These are phyloP conservation scores for Mixornis gularis DNA, from an alignment of 2,113 vertebrate genomes.

Conservation along the genomic window DNA sequence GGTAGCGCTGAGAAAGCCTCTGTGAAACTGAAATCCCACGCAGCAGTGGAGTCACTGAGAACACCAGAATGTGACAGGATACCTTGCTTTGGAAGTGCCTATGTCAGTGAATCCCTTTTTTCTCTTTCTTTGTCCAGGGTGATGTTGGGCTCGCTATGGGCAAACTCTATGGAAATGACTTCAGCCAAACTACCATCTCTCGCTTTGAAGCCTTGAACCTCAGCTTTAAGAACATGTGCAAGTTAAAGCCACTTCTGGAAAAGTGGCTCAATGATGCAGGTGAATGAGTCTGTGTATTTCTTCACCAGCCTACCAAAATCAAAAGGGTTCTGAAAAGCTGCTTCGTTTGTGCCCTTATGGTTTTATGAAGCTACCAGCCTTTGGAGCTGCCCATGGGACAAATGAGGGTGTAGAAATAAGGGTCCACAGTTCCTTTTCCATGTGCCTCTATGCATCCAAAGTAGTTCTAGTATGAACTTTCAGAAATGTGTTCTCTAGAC, in stretches of 20 bases:
- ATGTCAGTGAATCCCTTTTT: constrained; percentile 47
- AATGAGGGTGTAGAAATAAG: neutral
- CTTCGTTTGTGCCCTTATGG: neutral
- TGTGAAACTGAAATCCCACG: neutral
- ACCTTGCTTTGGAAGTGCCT: constrained; percentile 51
- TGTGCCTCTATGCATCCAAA: neutral
- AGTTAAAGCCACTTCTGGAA: constrained; percentile 98
- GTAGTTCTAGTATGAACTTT: neutral
- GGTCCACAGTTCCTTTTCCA: neutral
- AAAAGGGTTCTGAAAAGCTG: neutral
- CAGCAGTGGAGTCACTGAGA: neutral
- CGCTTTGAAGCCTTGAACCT: constrained; percentile 99
- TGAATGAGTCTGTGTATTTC: constrained; percentile 66
- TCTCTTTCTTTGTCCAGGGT: constrained; percentile 78
- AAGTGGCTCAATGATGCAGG: constrained; percentile 99
- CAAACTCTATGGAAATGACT: constrained; percentile 99
- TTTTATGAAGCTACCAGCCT: constrained; percentile 6
- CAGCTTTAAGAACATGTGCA: constrained; percentile 99
- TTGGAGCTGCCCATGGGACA: neutral
- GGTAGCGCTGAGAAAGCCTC: neutral
- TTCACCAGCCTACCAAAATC: neutral
- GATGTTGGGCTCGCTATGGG: constrained; percentile 99
- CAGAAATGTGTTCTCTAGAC: neutral
- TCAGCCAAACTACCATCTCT: constrained; percentile 99
- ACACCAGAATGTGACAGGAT: neutral